Base-by-base conservation (phyloP, 2,797 vertebrate species). In the Brotula barbata region DNA sequence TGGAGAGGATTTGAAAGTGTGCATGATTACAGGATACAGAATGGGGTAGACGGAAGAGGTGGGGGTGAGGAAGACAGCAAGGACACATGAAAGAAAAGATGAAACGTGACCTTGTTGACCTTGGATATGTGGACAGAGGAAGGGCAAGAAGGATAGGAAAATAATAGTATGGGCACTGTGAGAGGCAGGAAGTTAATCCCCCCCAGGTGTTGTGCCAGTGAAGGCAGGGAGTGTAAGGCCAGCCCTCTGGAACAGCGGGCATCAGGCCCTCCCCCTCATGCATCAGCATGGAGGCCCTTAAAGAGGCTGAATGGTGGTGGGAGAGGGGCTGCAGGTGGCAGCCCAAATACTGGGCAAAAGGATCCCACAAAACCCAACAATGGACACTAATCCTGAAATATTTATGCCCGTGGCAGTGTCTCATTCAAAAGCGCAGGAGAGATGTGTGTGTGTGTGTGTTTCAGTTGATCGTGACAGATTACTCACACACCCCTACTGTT, bases 351-450 rank as follows among this genome's bases (percentile, higher is more conserved):
- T 23, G n/a, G 49, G 59, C 84, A 78, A 83, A 81, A 67, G 72
- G 53, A 41, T 51, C 57, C 36, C 58, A 59, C 52, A 67, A 71
- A 77, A 49, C 58, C 52, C 1, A 42, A 81, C 85, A 90, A 85
- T 84, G 77, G 69, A 67, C 58, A 56, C 83, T 92, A 90, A 92
- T 91, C 89, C 89, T 91, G 70, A 92, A 92, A 92, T 91, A 90
- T 90, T 91, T 81, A 93, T 91, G 88, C 83, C 81, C 58, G 68
- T 55, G 80, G 64, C 84, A 60, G 82, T 68, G 78, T 70, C 77
- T 85, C 81, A 82, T 70, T 89, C 77, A n/a, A 83, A 78, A 71
- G 57, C 31, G 14, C 55, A 73, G 49, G 69, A 64, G 66, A 53
- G 63, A 62, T 28, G 25, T 28, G 25, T 28, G 25, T 28, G 46